Evolutionary conservation across 2,797 vertebrate species (phyloP), one percentile per base, ranked within the genome.

Genomic region (Falco novaeseelandiae): DNA sequence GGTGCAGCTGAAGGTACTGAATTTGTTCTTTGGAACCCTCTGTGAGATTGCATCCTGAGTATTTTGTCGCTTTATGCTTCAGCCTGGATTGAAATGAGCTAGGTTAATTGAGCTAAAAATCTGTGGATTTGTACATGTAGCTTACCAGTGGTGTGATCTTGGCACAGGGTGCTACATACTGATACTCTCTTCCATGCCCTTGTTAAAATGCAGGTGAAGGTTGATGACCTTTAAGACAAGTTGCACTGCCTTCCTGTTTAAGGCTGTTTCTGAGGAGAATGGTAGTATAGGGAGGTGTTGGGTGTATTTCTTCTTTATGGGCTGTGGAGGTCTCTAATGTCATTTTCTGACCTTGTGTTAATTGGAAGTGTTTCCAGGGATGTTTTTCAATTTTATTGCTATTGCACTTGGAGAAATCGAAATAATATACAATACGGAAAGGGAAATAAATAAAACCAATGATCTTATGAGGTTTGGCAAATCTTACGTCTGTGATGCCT

Each of bases 351-450:
- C 91, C 95, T 95, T 93, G 79, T 94, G 91, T 95, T 96, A 96
- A 97, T 97, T 96, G 69, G 65, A 90, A 95, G 58, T 70, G n/a
- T 94, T 91, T 97, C 81, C 55, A 66, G 3, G 14, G 76, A 83
- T 95, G 27, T 94, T 95, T 93, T 95, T 97, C 93, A 95, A 73
- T 91, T 95, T 97, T 94, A 97, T 76, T 95, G 82, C 84, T 86
- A 44, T 88, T 91, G 83, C 76, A 87, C 30, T 95, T 79, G 66
- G 58, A 91, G 70, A 94, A 94, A 95, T 86, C 93, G 93, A 96
- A 95, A 95, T 94, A 96, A 94, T 94, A 72, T 42, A 87, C 83
- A 76, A 25, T 40, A 82, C 6, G 15, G 70, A 94, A 84, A 66
- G 30, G 73, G 46, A 88, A 90, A 94, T 95, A 93, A 96, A 95